phyloP scores from a whole-genome alignment of 2,797 vertebrate species.

The Pseudochaenichthys georgianus region DNA sequence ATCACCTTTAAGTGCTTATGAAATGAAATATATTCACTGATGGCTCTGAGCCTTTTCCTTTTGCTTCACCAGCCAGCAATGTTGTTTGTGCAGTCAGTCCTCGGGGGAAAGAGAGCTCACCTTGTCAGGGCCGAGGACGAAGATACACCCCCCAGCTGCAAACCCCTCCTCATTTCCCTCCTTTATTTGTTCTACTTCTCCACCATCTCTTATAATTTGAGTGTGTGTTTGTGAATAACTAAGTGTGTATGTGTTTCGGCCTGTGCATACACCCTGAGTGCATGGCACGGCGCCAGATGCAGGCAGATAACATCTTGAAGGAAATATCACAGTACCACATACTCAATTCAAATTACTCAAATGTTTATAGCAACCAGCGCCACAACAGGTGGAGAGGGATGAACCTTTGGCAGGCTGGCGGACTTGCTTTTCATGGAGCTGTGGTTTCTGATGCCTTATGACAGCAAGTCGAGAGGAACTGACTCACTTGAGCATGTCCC shows the following conservation, averaged over 20 bases:
- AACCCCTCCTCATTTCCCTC: slow-evolving; percentile 6
- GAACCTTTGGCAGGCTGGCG: slow-evolving; percentile 76
- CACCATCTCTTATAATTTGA: slow-evolving; percentile 10
- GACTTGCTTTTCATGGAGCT: slow-evolving; percentile 67
- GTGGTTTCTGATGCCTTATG: slow-evolving; percentile 82
- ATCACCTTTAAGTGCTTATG: slow-evolving; percentile 86
- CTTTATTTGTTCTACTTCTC: not conserved
- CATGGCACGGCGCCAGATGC: slow-evolving; percentile 84
- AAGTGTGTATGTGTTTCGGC: slow-evolving; percentile 64
- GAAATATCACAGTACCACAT: slow-evolving; percentile 94
- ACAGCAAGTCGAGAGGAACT: slow-evolving; percentile 79
- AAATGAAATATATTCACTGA: slow-evolving; percentile 77
- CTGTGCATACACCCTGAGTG: slow-evolving; percentile 68
- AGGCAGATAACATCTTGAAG: slow-evolving; percentile 92
- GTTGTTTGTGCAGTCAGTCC: slow-evolving; percentile 71
- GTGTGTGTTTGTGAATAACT: slow-evolving; percentile 34
- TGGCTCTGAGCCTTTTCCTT: slow-evolving; percentile 77
- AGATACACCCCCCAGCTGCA: slow-evolving; percentile 35
- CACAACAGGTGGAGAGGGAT: slow-evolving; percentile 90
- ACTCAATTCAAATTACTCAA: slow-evolving; percentile 88
- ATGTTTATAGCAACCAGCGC: slow-evolving; percentile 98
- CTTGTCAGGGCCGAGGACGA: slow-evolving; percentile 70
- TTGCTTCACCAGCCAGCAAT: slow-evolving; percentile 78
- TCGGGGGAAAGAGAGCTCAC: slow-evolving; percentile 72
- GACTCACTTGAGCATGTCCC: slow-evolving; percentile 75